Evolutionary conservation across 1,140 invertebrate genomes (phyloP).

Genomic region (Drosophila miranda): DNA sequence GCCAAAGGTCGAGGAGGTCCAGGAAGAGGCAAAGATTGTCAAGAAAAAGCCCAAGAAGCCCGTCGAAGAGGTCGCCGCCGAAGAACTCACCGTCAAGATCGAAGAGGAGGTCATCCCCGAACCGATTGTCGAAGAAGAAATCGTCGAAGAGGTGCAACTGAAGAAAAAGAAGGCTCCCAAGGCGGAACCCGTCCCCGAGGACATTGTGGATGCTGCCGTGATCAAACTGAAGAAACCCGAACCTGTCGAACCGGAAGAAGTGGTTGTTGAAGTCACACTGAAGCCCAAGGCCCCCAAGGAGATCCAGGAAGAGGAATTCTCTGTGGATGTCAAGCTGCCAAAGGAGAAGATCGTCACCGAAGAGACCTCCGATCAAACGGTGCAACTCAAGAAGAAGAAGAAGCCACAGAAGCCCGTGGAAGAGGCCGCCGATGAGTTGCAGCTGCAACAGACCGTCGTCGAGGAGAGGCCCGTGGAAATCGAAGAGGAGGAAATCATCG

Average conservation of each 20-base stretch:
- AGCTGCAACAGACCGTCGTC: constrained; percentile 81
- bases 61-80: constrained; percentile 54
- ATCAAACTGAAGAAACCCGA: constrained; percentile 66
- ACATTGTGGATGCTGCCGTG: constrained; percentile 46
- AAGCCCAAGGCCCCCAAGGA: constrained; percentile 75
- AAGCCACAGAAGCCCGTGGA: constrained; percentile 73
- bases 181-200: constrained; percentile 27
- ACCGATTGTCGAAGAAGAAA: constrained; percentile 63
- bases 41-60: constrained; percentile 72
- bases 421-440: constrained; percentile 83
- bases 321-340: constrained; percentile 66
- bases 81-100: constrained; percentile 70
- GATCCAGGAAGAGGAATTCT: constrained; percentile 75
- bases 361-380: constrained; percentile 69
- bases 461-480: constrained; percentile 82
- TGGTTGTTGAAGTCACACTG: constrained; percentile 73
- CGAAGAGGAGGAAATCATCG: constrained; percentile 79
- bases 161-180: constrained; percentile 64
- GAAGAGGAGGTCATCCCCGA: constrained; percentile 66
- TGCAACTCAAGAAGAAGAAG: constrained; percentile 78
- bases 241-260: constrained; percentile 67
- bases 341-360: constrained; percentile 57
- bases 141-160: constrained; percentile 59
- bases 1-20: constrained; percentile 66
- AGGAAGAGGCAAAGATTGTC: constrained; percentile 71